phyloP scores from a whole-genome alignment of 2,797 vertebrate species.

The Hemibagrus guttatus region DNA sequence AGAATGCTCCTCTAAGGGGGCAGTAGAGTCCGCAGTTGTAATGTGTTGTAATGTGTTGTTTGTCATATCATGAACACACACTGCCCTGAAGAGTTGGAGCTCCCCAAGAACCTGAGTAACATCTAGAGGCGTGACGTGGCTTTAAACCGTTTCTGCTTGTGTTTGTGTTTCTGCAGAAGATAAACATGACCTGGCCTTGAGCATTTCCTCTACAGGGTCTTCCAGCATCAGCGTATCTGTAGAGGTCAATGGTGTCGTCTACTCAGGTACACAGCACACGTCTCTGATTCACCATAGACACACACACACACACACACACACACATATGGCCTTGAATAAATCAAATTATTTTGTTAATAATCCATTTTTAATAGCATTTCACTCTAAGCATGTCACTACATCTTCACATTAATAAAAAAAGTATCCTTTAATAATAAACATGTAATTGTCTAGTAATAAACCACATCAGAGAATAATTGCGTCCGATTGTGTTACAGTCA shows the following conservation, averaged over 20 bases:
- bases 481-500: neutral
- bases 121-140: too few relatives aligned
- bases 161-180: constrained; percentile 73
- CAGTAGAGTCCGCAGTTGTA: neutral
- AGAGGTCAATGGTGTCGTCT: constrained; percentile 94
- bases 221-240: constrained; percentile 95
- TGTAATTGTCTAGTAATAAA: neutral
- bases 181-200: constrained; percentile 87
- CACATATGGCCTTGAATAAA: too few relatives aligned
- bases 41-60: neutral
- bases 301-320: neutral
- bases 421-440: neutral
- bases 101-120: neutral
- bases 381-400: neutral
- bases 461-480: fast-evolving
- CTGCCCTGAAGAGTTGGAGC: neutral
- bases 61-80: neutral
- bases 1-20: neutral
- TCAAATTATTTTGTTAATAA: neutral
- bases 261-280: constrained; percentile 78
- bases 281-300: neutral
- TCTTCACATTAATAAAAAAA: neutral
- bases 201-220: constrained; percentile 83
- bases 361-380: neutral
- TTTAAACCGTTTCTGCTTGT: neutral